phyloP scores from a whole-genome alignment of 2,888 invertebrate genomes.

The Shargacucullia verbasci region DNA sequence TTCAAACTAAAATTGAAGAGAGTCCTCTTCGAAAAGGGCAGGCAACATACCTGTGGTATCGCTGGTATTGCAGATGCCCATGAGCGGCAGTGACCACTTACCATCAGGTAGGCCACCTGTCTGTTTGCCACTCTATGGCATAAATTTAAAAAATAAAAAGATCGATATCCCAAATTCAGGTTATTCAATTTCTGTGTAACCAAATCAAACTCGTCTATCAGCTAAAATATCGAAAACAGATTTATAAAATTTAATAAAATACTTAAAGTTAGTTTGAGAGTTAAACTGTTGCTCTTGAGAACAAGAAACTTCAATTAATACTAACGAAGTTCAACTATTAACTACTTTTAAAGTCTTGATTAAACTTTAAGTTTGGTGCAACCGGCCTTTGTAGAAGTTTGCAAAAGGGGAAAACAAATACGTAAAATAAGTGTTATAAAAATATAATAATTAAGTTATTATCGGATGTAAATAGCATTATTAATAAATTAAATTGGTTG shows the following conservation, averaged over 20 bases:
- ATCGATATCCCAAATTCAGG: background rate
- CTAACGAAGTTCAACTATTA: constrained; percentile 27
- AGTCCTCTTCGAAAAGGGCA: too few species aligned
- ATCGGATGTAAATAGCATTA: constrained; percentile 45
- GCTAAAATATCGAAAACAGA: background rate
- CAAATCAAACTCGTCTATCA: background rate
- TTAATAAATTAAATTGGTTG: constrained; percentile 46
- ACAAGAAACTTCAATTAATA: constrained; percentile 43
- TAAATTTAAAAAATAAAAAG: too few species aligned
- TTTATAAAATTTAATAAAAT: constrained; percentile 12
- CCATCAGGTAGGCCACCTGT: too few species aligned
- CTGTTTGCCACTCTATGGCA: too few species aligned
- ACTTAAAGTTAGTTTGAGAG: constrained; percentile 17
- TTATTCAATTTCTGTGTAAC: constrained; percentile 16
- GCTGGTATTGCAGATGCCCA: too few species aligned
- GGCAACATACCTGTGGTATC: too few species aligned
- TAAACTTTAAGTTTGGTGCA: constrained; percentile 51
- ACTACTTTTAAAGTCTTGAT: constrained; percentile 40
- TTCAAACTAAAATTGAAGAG: too few species aligned
- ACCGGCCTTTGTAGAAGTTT: constrained; percentile 52
- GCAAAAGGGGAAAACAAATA: constrained; percentile 87
- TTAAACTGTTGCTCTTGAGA: constrained; percentile 13
- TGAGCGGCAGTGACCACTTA: too few species aligned
- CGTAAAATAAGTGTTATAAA: constrained; percentile 80
- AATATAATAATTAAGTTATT: constrained; percentile 51